Evolutionary conservation across 2,888 invertebrate genomes (phyloP).

Genomic region (Amphipyra berbera): DNA sequence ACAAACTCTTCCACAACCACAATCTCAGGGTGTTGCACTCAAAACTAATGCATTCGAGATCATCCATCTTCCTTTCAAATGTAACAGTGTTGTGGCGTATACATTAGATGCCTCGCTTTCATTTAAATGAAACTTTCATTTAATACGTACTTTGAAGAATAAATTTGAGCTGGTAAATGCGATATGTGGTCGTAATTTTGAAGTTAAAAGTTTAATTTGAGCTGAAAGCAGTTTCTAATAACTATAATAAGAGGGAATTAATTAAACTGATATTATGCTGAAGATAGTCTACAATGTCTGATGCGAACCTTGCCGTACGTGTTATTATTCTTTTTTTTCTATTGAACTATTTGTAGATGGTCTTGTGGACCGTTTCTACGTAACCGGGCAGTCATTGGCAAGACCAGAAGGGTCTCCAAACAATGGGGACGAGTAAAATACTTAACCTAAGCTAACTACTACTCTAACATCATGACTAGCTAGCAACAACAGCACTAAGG

Average conservation of each 20-base stretch:
- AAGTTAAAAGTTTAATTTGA: not conserved
- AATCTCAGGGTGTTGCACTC: constrained; percentile 33
- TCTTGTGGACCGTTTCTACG: too few species aligned
- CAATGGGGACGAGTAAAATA: too few species aligned
- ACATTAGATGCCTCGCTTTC: constrained; percentile 7
- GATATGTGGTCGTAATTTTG: not conserved
- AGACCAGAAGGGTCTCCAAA: too few species aligned
- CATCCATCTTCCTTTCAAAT: constrained; percentile 34
- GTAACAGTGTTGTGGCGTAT: constrained; percentile 8
- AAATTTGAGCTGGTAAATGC: not conserved
- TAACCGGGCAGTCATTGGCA: too few species aligned
- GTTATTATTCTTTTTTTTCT: too few species aligned
- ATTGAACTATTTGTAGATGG: too few species aligned
- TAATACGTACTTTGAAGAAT: constrained; percentile 3
- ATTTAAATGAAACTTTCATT: constrained; percentile 35
- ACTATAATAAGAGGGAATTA: not conserved
- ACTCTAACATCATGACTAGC: too few species aligned
- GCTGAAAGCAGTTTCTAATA: not conserved
- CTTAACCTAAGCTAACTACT: too few species aligned
- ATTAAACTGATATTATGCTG: not conserved
- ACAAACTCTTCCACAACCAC: not conserved
- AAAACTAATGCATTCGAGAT: constrained; percentile 35
- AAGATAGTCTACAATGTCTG: too few species aligned
- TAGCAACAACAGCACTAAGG: too few species aligned
- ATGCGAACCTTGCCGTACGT: too few species aligned